Evolutionary conservation across 2,888 invertebrate genomes (phyloP), one percentile per base, ranked within the genome.

Genomic region (Balanococcus diminutus): DNA sequence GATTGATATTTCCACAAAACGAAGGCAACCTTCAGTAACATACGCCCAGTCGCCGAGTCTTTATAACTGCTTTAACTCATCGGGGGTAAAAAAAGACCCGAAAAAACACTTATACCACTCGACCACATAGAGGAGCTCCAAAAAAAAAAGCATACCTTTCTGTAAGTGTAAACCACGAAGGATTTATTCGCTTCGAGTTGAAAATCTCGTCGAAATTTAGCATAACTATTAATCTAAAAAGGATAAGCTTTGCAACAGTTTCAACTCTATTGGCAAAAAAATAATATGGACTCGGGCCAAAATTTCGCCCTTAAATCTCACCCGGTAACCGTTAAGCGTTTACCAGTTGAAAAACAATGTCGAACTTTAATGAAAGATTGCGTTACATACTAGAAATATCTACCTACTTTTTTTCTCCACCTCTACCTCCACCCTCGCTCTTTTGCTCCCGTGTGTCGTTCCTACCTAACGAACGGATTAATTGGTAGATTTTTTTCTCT

Each of bases 321-420:
- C 61, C 61, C 61, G 28, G 61, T 67, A 14, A 67, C 61, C 61
- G 61, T 67, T 67, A 67, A 67, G 61, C 61, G 61, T 67, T 67
- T 67, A 67, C 61, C 61, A 67, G 61, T 75, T 75, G 75, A 75
- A 75, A 75, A 75, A 75, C 75, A 75, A 75, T 75, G 75, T 75
- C 32, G 75, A 75, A 75, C 75, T 75, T 32, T 75, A 75, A 75
- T 75, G 75, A 75, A 75, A 75, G 75, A 75, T 75, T 31, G 75
- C 32, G 75, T 75, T 75, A 32, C 32, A 51, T 51, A 75, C n/a
- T n/a, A n/a, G 32, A 75, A 75, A 75, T 75, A 75, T 28, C 51
- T 51, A 51, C 5, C 4, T 51, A 51, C 51, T 51, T 51, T 67
- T 67, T 67, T 67, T 67, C 11, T 28, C 16, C 14, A 9, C 2